A percentile compares a stretch with the other conserved stretches of the same genome.
Conservation (phyloP, 2,888 invertebrate species). For the Dexiosoma caninum region DNA sequence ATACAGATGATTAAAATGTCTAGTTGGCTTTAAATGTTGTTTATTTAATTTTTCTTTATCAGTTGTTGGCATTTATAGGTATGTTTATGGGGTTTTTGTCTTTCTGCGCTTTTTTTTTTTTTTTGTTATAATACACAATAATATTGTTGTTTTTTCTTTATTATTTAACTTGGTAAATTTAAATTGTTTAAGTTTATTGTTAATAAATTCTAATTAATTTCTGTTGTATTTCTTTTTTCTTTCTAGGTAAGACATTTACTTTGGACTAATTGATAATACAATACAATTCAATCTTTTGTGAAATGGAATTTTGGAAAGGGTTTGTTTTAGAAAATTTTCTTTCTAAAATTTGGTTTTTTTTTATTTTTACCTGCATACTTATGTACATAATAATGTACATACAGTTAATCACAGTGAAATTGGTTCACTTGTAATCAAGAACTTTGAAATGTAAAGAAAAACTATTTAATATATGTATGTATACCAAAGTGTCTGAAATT, state of each 20-base stretch:
- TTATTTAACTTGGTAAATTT: slow-evolving; percentile 39
- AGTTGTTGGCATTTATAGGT: slow-evolving; percentile 55
- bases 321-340: background rate
- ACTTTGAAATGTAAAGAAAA: no score
- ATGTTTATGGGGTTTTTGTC: slow-evolving; percentile 50
- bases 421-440: no score
- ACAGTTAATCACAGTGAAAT: no score
- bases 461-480: no score
- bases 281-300: background rate
- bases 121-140: slow-evolving; percentile 1
- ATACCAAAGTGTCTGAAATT: no score
- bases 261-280: slow-evolving; percentile 15
- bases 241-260: slow-evolving; percentile 65
- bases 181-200: slow-evolving; percentile 23
- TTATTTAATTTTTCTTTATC: slow-evolving; percentile 23
- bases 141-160: slow-evolving; percentile 33
- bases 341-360: no score
- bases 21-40: background rate
- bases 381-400: background rate
- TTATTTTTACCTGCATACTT: background rate
- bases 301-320: background rate
- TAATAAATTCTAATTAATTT: slow-evolving; percentile 34
- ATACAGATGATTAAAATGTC: background rate
- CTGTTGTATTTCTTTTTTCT: slow-evolving; percentile 41
- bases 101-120: background rate